Conservation (phyloP, 2,888 invertebrate genomes). For the Meloe dianella region DNA sequence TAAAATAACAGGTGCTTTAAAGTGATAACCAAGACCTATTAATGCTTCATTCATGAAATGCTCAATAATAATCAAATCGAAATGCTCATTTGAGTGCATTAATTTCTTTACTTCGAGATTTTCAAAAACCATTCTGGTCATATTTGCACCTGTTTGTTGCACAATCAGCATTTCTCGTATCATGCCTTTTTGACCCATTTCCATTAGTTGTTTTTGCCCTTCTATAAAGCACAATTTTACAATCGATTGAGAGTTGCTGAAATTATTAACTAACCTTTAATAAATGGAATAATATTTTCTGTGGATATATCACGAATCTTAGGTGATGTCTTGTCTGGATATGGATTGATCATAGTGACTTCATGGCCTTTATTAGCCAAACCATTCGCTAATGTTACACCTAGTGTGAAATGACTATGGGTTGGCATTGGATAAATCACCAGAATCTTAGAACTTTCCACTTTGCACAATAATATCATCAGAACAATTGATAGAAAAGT, state of each 20-base stretch:
- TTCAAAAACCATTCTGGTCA: constrained; percentile 50
- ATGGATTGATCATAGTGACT: constrained; percentile 53
- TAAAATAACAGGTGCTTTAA: constrained; percentile 49
- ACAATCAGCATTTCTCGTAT: no score
- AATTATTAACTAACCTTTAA: constrained; percentile 23
- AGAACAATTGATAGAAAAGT: not conserved
- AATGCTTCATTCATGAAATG: constrained; percentile 60
- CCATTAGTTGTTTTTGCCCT: not conserved
- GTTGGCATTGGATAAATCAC: constrained; percentile 23
- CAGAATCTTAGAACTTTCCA: constrained; percentile 22
- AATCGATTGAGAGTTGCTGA: not conserved
- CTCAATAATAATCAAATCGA: constrained; percentile 56
- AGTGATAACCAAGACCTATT: constrained; percentile 51
- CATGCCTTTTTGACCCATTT: not conserved
- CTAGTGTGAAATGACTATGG: constrained; percentile 37
- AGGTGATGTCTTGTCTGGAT: constrained; percentile 53
- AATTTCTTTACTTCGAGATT: constrained; percentile 53
- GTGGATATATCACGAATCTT: constrained; percentile 49
- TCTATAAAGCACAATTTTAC: not conserved
- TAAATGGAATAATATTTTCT: constrained; percentile 11
- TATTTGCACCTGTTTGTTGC: not conserved
- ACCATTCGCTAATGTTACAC: constrained; percentile 44
- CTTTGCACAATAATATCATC: not conserved
- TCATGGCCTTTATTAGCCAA: constrained; percentile 58
- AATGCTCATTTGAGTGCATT: constrained; percentile 45